Base-by-base conservation (phyloP, 2,888 invertebrate species). In the Acrobasis consociella region DNA sequence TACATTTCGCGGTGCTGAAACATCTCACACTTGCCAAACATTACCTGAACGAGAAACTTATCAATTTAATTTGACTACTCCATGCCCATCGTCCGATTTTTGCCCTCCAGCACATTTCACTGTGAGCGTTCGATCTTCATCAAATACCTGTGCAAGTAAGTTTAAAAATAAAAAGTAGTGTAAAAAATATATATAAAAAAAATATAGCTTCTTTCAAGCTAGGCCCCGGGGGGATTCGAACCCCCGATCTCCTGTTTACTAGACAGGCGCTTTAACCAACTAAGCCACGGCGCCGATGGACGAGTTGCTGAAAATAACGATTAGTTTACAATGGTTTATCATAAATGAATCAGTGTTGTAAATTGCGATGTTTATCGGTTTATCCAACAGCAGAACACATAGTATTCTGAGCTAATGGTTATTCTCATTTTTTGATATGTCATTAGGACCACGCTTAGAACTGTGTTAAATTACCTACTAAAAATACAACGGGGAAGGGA, bases 91-190 rank as follows among this genome's bases (percentile, higher is more conserved):
- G 0, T 75, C 80, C 9, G 89, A 92, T 61, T 91, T 93, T 72
- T 95, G 95, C 68, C 82, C 82, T 13, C 92, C 93, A 13, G 87
- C 93, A 8, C 89, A 91, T 72, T 94, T 94, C 72, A 83, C 86
- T 58, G 89, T 94, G 3, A 83, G 87, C 10, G 91, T 93, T n/a
- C 80, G 87, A 16, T 85, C 90, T 10, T 87, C 94, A 5, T 80
- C 81, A 46, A 93, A 93, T 68, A 86, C 92, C 71, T 95, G 95
- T 78, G 91, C 94, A 81, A 94, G 95, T 95, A 91, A 86, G 91
- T 73, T 22, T 49, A 51, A 2, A 65, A 16, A 38, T 37, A 59
- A 9, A 22, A 22, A 50, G 64, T 56, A 39, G 49, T 31, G 46
- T 49, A 66, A 64, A 64, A 50, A 52, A 64, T 46, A 46, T 11